Base-by-base conservation (phyloP, 2,797 vertebrate genomes). In the Heteromormyrus szaboi region DNA sequence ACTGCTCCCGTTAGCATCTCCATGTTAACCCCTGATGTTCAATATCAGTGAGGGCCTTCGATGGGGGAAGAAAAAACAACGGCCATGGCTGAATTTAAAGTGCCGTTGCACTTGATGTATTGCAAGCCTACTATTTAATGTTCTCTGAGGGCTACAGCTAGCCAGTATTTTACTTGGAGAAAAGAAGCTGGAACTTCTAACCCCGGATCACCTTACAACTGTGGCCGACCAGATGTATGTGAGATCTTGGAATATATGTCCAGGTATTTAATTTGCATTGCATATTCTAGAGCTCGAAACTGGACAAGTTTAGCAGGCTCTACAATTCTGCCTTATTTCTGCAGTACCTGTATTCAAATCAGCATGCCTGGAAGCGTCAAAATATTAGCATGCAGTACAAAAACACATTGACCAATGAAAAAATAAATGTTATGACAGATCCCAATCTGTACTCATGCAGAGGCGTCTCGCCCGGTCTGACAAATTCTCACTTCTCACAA, bases 341-440 rank as follows among this genome's bases (percentile, higher is more conserved):
- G 85, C 85, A 19, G 29, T 56, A 37, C 53, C 51, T 56, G 51
- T 86, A 54, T 51, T 86, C 50, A 51, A 29, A 25, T 86, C 33
- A 7, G 12, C 50, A 19, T 37, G 25, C 12, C 53, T 33, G 53
- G 29, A 86, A 56, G n/a, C 12, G 29, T 51, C 51, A 33, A 53
- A 51, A 85, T 51, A 51, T 86, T 59, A 56, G 33, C 85, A 37
- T 37, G 53, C 29, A 56, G 51, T 59, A 56, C 85, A 56, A 59
- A 86, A 86, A 86, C 85, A 86, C 85, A 54, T 41, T 56, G 51
- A 86, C 51, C 50, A 56, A 37, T 54, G 53, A 86, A 84, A 56
- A 86, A 86, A 85, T 54, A 37, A 86, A 56, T 59, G 85, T 86
- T 86, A 86, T 53, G 85, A 53, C 51, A 86, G 85, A 86, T 86